Conservation (phyloP, 2,113 vertebrate genomes). For the Eidolon helvum region DNA sequence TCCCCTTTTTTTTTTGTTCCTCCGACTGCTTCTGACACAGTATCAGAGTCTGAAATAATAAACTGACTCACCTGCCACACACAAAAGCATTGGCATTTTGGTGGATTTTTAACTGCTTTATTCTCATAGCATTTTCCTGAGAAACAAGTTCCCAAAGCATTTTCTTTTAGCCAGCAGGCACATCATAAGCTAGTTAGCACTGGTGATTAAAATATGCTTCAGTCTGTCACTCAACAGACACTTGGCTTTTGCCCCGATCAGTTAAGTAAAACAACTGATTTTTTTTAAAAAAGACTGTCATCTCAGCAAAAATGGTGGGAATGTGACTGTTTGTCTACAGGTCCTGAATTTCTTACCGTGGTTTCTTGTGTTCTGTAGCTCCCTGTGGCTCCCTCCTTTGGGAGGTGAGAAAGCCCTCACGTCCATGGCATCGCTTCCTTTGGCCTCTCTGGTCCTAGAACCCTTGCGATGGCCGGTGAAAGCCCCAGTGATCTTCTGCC, state of each 20-base stretch:
- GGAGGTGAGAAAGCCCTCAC: background rate
- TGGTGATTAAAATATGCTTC: background rate
- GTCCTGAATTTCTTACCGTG: background rate
- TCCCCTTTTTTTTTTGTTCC: background rate
- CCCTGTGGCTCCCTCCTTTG: no score
- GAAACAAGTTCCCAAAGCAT: background rate
- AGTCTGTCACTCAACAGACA: background rate
- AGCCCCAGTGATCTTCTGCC: background rate
- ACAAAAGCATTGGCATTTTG: background rate
- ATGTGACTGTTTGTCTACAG: fast-evolving
- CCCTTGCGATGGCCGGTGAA: fast-evolving
- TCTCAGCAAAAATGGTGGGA: background rate
- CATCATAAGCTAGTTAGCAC: background rate
- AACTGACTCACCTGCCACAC: background rate
- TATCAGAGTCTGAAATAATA: background rate
- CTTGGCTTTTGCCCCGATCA: background rate
- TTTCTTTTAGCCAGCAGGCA: background rate
- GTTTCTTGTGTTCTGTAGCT: background rate
- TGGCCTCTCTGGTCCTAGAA: background rate
- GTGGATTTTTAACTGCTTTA: background rate
- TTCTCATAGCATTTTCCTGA: background rate
- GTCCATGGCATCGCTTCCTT: background rate
- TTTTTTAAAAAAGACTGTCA: background rate
- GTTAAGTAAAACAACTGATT: background rate
- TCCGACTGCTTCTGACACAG: background rate